Base-by-base conservation (phyloP, 2,797 vertebrate species). In the Epinephelus awoara region DNA sequence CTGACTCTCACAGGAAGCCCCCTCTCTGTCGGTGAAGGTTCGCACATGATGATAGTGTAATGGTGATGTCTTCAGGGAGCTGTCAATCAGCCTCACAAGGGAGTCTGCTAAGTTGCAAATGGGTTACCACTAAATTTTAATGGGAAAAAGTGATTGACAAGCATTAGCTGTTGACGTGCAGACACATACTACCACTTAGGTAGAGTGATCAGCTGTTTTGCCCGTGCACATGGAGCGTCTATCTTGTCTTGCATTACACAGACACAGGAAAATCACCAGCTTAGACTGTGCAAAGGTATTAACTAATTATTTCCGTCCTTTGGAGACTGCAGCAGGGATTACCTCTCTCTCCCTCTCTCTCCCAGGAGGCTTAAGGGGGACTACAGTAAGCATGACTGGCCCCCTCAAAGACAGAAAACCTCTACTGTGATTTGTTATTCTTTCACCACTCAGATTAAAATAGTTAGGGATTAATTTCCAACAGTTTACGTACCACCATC, bases 301-400 rank as follows among this genome's bases (percentile, higher is more conserved):
- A 92, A 91, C 90, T 92, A 84, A 93, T 94, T 93, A 93, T 93
- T 93, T 92, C 76, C 72, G 57, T 92, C 90, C 84, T 88, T 85
- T 87, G 55, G 87, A 89, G 89, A 87, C 87, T 89, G 77, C 82
- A 85, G 84, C 25, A 63, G 79, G 89, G 91, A 94, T 94, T 92
- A 93, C 46, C 68, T 88, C 80, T 82, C 68, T 79, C 83, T 67
- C 82, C 44, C 78, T 76, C 77, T 64, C 80, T 83, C 82, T 93
- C 91, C 82, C 92, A 94, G 93, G 90, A 92, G 85, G 89, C 79
- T 93, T 93, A 93, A 83, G 85, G 65, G 85, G 80, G 71, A 79
- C 88, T 75, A 85, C 78, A 84, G 85, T 88, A 77, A 88, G 89
- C 84, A 91, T 91, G 87, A 89, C 84, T 83, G 80, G 81, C 46